Evolutionary conservation across 2,888 invertebrate species (phyloP).

Genomic region (Drosophila rellima): DNA sequence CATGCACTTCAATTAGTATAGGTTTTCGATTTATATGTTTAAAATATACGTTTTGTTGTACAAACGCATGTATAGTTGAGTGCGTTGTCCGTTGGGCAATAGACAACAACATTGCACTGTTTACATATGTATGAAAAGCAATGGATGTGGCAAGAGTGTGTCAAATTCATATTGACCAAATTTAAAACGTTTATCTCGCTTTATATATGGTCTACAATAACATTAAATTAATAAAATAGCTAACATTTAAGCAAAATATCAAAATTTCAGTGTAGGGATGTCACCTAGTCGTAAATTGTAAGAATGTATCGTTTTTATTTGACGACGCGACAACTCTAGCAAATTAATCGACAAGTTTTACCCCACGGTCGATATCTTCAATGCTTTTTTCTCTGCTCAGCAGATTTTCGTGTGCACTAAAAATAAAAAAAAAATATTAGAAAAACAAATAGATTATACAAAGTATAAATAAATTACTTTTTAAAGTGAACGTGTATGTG

Average conservation of each 20-base stretch:
- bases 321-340: slow-evolving; percentile 32
- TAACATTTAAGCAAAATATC: slow-evolving; percentile 59
- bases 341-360: slow-evolving; percentile 73
- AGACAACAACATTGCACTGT: slow-evolving; percentile 49
- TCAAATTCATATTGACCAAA: neutral
- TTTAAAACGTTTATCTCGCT: neutral
- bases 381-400: slow-evolving; percentile 66
- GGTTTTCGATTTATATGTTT: neutral
- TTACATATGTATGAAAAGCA: slow-evolving; percentile 6
- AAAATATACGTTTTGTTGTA: slow-evolving; percentile 12
- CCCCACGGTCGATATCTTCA: slow-evolving; percentile 83
- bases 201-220: neutral
- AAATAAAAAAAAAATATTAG: slow-evolving; percentile 48
- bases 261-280: slow-evolving; percentile 46
- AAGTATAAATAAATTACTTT: slow-evolving; percentile 36
- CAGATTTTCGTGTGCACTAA: slow-evolving; percentile 63
- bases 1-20: slow-evolving; percentile 1
- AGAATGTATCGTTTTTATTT: slow-evolving; percentile 39
- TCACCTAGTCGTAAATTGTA: slow-evolving; percentile 19
- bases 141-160: neutral
- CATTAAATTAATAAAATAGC: slow-evolving; percentile 25
- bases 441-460: slow-evolving; percentile 53
- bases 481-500: slow-evolving; percentile 39
- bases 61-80: slow-evolving; percentile 27
- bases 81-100: slow-evolving; percentile 67